phyloP scores from a whole-genome alignment of 2,113 vertebrate genomes.

The Hippocampus abdominalis region DNA sequence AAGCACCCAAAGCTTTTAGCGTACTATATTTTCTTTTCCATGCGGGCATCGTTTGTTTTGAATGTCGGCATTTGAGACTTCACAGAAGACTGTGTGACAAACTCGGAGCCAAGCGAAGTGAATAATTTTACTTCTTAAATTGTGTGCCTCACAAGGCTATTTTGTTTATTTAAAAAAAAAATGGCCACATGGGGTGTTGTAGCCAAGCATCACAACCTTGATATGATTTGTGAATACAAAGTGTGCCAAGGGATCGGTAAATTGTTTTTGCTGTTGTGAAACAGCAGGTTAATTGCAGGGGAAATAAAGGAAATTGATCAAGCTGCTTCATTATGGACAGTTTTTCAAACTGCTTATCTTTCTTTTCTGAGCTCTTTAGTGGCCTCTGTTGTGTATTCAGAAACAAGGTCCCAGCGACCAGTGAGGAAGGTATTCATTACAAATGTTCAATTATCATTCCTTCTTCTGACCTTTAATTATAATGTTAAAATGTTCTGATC shows the following conservation, averaged over 20 bases:
- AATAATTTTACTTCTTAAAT: constrained; percentile 3
- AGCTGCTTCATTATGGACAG: not conserved
- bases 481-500: not conserved
- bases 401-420: not conserved
- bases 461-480: not conserved
- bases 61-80: constrained; percentile 34
- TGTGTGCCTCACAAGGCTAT: not conserved
- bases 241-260: constrained; percentile 1
- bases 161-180: constrained; percentile 1
- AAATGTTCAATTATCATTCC: not conserved
- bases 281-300: not conserved
- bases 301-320: not conserved
- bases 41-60: constrained; percentile 34
- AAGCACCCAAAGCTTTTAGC: constrained; percentile 46
- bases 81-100: constrained; percentile 29
- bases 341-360: not conserved
- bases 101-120: not conserved
- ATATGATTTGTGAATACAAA: constrained; percentile 3
- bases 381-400: not conserved
- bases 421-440: not conserved
- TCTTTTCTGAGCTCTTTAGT: not conserved
- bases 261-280: constrained; percentile 7
- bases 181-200: constrained; percentile 35
- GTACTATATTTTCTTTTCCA: constrained; percentile 52
- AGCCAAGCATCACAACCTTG: constrained; percentile 18